Percentiles rank a stretch among this genome's conserved stretches.
Conservation (phyloP, 2,113 vertebrate species). For the Mobula birostris region DNA sequence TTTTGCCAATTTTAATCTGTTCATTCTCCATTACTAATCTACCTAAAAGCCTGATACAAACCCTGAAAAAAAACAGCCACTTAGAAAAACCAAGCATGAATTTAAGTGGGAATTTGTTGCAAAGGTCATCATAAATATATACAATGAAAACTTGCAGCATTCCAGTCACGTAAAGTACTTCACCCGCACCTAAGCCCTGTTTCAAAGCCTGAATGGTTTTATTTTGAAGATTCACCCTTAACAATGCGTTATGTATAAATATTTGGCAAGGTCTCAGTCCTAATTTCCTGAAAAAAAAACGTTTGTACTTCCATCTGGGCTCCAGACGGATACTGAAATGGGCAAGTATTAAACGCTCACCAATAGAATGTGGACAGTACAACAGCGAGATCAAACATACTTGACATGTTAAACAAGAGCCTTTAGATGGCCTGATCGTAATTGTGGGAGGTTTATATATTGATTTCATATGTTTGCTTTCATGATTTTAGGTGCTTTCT, state of each 20-base stretch:
- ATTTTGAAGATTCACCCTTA: background rate
- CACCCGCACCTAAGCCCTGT: background rate
- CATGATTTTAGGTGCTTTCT: background rate
- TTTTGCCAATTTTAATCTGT: background rate
- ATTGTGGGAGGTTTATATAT: background rate
- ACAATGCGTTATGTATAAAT: background rate
- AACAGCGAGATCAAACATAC: background rate
- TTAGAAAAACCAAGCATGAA: background rate
- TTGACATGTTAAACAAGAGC: background rate
- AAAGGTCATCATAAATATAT: background rate
- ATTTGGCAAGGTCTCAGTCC: slow-evolving; percentile 7
- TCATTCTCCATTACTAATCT: background rate
- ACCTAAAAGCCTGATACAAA: background rate
- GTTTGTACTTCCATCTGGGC: slow-evolving; percentile 14
- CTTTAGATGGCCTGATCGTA: background rate
- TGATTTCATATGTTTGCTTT: background rate
- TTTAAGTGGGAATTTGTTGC: background rate
- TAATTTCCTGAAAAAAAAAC: background rate
- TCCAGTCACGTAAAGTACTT: background rate
- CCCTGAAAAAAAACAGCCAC: background rate
- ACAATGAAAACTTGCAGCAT: background rate
- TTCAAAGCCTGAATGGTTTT: background rate
- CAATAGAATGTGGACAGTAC: background rate
- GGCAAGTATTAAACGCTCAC: background rate
- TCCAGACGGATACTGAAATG: background rate